phyloP scores from a whole-genome alignment of 1,140 invertebrate species.

The Trachymyrmex septentrionalis region DNA sequence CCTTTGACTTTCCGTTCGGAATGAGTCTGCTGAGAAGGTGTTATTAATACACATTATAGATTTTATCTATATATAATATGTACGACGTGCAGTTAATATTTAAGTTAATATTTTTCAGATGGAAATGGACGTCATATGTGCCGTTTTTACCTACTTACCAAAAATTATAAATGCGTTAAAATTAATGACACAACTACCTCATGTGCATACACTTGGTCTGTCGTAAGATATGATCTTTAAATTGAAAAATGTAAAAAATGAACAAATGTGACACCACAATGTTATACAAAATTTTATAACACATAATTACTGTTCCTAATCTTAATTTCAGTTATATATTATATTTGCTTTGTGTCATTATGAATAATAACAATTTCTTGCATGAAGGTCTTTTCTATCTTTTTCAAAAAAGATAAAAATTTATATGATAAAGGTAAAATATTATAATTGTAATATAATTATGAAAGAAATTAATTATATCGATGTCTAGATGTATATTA shows the following conservation, averaged over 20 bases:
- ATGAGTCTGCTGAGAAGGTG: conserved; percentile 89
- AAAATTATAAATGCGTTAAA: conserved; percentile 16
- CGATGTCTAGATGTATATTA: too few species aligned
- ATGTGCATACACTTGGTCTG: background rate
- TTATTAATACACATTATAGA: conserved; percentile 37
- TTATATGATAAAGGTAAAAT: background rate
- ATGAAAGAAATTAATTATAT: too few species aligned
- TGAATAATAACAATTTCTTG: background rate
- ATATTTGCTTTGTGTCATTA: background rate
- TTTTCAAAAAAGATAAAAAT: background rate
- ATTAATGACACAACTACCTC: background rate
- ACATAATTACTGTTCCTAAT: background rate
- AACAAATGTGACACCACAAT: background rate
- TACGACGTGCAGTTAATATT: background rate
- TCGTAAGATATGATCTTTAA: background rate
- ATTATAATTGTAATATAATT: background rate
- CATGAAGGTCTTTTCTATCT: background rate
- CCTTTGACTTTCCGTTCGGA: conserved; percentile 92
- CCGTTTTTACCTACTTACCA: conserved; percentile 91
- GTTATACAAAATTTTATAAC: background rate
- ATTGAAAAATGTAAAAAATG: too few species aligned
- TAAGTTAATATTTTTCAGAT: conserved; percentile 85
- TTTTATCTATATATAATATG: background rate
- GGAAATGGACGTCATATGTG: conserved; percentile 90
- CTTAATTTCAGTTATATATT: background rate